Conservation (phyloP, 2,113 vertebrate genomes). For the Melanotaenia duboulayi region DNA sequence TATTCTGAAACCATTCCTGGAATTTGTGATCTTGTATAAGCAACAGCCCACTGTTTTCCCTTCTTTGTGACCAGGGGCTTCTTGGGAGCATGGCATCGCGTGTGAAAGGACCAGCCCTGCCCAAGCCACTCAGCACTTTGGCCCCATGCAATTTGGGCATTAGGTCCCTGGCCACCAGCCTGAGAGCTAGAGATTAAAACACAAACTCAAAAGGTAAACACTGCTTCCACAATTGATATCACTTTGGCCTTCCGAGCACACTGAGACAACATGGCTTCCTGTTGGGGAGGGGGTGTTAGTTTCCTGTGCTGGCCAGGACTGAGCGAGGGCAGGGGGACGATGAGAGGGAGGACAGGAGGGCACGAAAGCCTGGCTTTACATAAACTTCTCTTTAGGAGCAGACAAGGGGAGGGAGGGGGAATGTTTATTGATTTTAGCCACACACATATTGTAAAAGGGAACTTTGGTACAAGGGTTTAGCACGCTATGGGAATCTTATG, state of each 20-base stretch:
- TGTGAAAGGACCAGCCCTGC: conserved; percentile 78
- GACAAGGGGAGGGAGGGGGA: conserved; percentile 68
- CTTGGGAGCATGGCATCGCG: conserved; percentile 73
- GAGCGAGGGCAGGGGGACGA: conserved; percentile 50
- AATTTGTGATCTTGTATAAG: conserved; percentile 63
- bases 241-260: conserved; percentile 73
- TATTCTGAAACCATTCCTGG: conserved; percentile 64
- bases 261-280: conserved; percentile 79
- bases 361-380: conserved; percentile 78
- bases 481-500: conserved; percentile 83
- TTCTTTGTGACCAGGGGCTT: conserved; percentile 55
- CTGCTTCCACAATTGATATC: conserved; percentile 79
- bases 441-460: conserved; percentile 82
- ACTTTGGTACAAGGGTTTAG: conserved; percentile 81
- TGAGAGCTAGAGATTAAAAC: conserved; percentile 75
- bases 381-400: conserved; percentile 75
- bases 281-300: conserved; percentile 51
- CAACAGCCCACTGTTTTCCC: conserved; percentile 49
- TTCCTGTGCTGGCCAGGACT: conserved; percentile 79
- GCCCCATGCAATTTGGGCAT: conserved; percentile 70
- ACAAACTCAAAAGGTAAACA: conserved; percentile 84
- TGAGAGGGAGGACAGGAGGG: conserved; percentile 61
- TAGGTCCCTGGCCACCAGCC: conserved; percentile 73
- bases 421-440: conserved; percentile 90
- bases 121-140: conserved; percentile 71